Evolutionary conservation across 2,797 vertebrate species (phyloP).

Genomic region (Okamejei kenojei): DNA sequence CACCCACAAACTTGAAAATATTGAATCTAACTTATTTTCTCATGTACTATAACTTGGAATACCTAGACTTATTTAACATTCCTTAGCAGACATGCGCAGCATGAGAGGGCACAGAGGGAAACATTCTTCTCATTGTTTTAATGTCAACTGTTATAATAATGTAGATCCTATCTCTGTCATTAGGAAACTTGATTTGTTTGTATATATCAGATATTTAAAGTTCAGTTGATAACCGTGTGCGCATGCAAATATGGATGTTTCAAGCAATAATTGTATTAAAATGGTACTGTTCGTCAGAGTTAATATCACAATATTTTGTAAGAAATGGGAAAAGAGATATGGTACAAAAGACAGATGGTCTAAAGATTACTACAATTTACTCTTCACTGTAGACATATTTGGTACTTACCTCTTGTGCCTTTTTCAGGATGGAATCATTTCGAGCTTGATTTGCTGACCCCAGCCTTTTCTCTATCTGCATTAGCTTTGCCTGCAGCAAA

Average conservation of each 20-base stretch:
- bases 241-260: not conserved
- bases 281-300: not conserved
- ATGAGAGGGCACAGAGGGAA: not conserved
- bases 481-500: slow-evolving; percentile 74
- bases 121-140: not conserved
- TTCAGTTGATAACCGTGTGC: not conserved
- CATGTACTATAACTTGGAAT: not conserved
- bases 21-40: not conserved
- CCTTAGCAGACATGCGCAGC: not conserved
- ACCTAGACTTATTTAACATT: not conserved
- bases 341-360: not conserved
- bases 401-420: slow-evolving; percentile 69
- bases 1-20: no score
- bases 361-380: not conserved
- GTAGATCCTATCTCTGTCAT: not conserved
- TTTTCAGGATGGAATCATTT: slow-evolving; percentile 72
- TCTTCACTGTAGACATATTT: not conserved
- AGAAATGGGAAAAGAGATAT: not conserved
- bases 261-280: not conserved
- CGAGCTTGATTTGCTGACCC: slow-evolving; percentile 77
- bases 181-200: not conserved
- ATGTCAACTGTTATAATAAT: not conserved
- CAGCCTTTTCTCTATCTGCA: slow-evolving; percentile 83
- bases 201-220: not conserved
- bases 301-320: not conserved